Conservation (phyloP, 2,113 vertebrate species). For the Sander lucioperca region DNA sequence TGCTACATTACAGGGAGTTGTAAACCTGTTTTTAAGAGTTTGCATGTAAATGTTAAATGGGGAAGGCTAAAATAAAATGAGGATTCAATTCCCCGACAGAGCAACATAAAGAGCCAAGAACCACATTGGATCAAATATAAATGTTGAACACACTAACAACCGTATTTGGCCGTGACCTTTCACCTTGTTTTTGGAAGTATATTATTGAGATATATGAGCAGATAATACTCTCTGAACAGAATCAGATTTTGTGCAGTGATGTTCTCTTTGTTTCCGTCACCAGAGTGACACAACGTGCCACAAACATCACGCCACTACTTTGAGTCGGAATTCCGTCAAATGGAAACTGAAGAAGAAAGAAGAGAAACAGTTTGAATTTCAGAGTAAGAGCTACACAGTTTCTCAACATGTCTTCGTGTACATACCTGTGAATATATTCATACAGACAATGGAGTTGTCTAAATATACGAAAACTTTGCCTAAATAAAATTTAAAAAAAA, state of each 20-base stretch:
- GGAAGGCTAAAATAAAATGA: background rate
- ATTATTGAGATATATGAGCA: background rate
- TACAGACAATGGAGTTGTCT: background rate
- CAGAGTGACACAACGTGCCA: background rate
- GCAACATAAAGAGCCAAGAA: no score
- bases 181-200: background rate
- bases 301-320: background rate
- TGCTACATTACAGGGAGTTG: background rate
- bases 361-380: no score
- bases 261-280: background rate
- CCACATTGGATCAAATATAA: no score
- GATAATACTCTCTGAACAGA: background rate
- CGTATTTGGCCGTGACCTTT: background rate
- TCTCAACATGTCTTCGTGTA: background rate
- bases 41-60: background rate
- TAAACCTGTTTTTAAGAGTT: background rate
- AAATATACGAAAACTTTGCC: background rate
- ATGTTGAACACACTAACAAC: no score
- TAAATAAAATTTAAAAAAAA: background rate
- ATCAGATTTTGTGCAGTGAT: background rate
- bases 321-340: background rate
- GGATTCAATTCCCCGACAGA: no score
- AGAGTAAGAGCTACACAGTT: background rate
- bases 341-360: background rate
- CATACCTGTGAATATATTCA: background rate